Evolutionary conservation across 2,888 invertebrate species (phyloP).

Genomic region (Caenorhabditis doughertyi): DNA sequence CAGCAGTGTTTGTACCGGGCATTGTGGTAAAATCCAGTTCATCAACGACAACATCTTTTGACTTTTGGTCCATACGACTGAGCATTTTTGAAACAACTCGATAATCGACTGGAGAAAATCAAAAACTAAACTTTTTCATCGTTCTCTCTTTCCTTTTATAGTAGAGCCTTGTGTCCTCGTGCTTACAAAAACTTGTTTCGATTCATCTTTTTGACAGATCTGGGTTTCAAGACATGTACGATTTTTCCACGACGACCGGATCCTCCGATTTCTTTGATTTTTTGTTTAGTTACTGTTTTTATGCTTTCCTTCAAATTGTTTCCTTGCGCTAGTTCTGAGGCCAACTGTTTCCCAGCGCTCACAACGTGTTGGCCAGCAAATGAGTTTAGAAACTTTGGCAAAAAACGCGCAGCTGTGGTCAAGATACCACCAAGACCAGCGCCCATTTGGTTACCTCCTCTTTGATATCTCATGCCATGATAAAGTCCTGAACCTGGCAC

Average conservation of each 20-base stretch:
- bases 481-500: not conserved
- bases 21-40: constrained; percentile 4
- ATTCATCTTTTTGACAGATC: too few relatives aligned
- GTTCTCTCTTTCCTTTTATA: too few relatives aligned
- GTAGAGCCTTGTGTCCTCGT: too few relatives aligned
- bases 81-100: too few relatives aligned
- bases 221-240: too few relatives aligned
- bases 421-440: constrained; percentile 17
- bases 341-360: not conserved
- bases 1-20: constrained; percentile 14
- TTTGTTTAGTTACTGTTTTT: not conserved
- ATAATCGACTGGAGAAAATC: too few relatives aligned
- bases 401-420: not conserved
- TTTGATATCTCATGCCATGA: constrained; percentile 6
- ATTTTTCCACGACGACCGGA: too few relatives aligned
- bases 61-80: constrained; percentile 17
- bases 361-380: too few relatives aligned
- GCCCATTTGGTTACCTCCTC: constrained; percentile 8
- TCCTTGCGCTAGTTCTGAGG: not conserved
- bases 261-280: too few relatives aligned
- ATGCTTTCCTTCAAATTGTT: not conserved
- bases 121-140: too few relatives aligned
- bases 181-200: too few relatives aligned
- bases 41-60: constrained; percentile 5
- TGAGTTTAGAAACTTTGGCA: constrained; percentile 11